phyloP scores from a whole-genome alignment of 2,888 invertebrate genomes.

The Tinea semifulvella region DNA sequence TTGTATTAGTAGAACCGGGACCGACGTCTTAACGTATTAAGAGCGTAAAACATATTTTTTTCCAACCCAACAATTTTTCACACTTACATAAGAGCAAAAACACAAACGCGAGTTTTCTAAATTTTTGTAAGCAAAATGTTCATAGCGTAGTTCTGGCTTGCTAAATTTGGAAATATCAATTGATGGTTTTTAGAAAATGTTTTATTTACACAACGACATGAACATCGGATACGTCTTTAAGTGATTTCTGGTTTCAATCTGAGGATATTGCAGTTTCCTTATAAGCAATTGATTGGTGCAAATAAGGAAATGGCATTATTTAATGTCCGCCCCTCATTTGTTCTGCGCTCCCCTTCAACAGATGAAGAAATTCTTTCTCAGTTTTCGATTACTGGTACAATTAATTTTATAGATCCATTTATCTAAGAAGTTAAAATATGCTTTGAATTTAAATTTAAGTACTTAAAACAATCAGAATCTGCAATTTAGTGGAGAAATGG shows the following conservation, averaged over 20 bases:
- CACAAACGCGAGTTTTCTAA: no score
- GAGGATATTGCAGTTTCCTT: constrained; percentile 34
- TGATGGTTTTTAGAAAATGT: background rate
- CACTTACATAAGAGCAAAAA: no score
- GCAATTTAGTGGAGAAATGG: background rate
- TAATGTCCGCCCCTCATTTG: constrained; percentile 67
- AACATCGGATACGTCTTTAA: background rate
- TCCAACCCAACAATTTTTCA: no score
- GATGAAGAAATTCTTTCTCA: constrained; percentile 66
- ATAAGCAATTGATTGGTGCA: constrained; percentile 63
- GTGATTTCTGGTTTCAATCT: constrained; percentile 1
- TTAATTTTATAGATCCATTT: constrained; percentile 67
- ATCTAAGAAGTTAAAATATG: constrained; percentile 35
- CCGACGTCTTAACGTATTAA: no score
- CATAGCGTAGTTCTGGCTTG: no score
- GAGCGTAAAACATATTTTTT: no score
- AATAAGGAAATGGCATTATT: constrained; percentile 68
- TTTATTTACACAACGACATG: no score
- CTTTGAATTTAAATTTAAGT: background rate
- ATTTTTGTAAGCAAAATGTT: no score
- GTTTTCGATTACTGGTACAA: constrained; percentile 68
- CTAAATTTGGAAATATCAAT: no score
- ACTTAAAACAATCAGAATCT: no score
- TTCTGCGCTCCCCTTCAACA: constrained; percentile 58
- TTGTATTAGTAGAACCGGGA: no score